Conservation (phyloP, 1,140 invertebrate genomes). For the Drosophila triauraria region DNA sequence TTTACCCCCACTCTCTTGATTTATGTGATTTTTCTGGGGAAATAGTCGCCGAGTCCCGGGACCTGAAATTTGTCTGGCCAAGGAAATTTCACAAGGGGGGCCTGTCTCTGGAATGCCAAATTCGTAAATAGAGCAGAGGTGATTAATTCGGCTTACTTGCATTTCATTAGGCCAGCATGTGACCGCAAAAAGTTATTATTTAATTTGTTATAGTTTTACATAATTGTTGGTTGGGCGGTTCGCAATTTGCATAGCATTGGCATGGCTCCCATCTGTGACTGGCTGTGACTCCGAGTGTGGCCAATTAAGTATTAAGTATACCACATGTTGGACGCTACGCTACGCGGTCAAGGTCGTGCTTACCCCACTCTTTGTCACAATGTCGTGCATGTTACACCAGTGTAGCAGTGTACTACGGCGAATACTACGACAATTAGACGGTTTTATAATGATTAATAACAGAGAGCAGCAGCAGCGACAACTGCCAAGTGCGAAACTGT, state of each 20-base stretch:
- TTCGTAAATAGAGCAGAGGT: neutral
- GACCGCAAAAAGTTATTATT: slow-evolving; percentile 51
- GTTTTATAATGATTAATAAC: slow-evolving; percentile 41
- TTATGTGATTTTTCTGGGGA: slow-evolving; percentile 50
- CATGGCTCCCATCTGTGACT: slow-evolving; percentile 24
- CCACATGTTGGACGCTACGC: slow-evolving; percentile 70
- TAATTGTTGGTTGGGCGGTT: slow-evolving; percentile 58
- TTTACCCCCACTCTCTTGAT: slow-evolving; percentile 36
- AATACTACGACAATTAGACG: slow-evolving; percentile 27
- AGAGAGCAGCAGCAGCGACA: slow-evolving; percentile 28
- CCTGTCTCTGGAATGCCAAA: neutral
- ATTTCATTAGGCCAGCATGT: slow-evolving; percentile 31
- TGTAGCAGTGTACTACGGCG: slow-evolving; percentile 4
- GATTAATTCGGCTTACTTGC: slow-evolving; percentile 9
- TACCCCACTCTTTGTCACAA: slow-evolving; percentile 56
- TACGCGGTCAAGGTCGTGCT: slow-evolving; percentile 69
- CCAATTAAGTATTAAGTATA: slow-evolving; percentile 70
- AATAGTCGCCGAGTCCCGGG: neutral
- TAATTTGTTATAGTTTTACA: slow-evolving; percentile 67
- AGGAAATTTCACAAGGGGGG: slow-evolving; percentile 29
- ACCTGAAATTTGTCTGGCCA: slow-evolving; percentile 26
- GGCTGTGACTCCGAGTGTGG: slow-evolving; percentile 48
- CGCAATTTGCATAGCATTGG: slow-evolving; percentile 38
- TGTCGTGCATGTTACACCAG: slow-evolving; percentile 66
- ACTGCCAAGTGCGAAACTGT: slow-evolving; percentile 52